Percentiles rank a stretch among this genome's conserved stretches.
phyloP scores from a whole-genome alignment of 2,113 vertebrate species.

The Callorhinus ursinus region DNA sequence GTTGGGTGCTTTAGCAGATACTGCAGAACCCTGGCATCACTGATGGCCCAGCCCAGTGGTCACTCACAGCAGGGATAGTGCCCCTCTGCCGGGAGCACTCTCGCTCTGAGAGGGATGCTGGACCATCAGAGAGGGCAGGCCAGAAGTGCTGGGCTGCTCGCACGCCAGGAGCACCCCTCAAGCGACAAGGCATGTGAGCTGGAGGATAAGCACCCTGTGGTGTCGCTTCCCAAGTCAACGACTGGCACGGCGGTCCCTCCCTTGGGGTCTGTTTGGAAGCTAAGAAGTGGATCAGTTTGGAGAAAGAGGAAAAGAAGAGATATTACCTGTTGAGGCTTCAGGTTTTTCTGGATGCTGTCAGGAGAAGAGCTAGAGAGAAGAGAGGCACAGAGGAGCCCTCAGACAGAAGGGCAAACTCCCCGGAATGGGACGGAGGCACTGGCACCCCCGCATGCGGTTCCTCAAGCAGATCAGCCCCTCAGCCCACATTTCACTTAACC shows the following conservation, averaged over 20 bases:
- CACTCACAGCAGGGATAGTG: neutral
- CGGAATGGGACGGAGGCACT: neutral
- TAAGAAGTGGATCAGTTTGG: neutral
- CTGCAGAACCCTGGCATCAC: neutral
- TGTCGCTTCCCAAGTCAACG: neutral
- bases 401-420: neutral
- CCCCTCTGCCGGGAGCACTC: neutral
- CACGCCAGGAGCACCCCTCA: neutral
- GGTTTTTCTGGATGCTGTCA: neutral
- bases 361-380: neutral
- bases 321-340: neutral
- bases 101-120: neutral
- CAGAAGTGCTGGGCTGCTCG: neutral
- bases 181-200: neutral
- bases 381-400: rapidly evolving
- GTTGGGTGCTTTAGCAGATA: neutral
- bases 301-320: neutral
- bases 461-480: neutral
- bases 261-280: neutral
- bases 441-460: neutral
- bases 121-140: neutral
- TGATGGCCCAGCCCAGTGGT: neutral
- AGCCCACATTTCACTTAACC: neutral
- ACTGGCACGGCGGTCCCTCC: neutral
- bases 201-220: neutral